These are phyloP conservation scores for Grus americana DNA, from an alignment of 2,113 vertebrate species.

Conservation along the genomic window DNA sequence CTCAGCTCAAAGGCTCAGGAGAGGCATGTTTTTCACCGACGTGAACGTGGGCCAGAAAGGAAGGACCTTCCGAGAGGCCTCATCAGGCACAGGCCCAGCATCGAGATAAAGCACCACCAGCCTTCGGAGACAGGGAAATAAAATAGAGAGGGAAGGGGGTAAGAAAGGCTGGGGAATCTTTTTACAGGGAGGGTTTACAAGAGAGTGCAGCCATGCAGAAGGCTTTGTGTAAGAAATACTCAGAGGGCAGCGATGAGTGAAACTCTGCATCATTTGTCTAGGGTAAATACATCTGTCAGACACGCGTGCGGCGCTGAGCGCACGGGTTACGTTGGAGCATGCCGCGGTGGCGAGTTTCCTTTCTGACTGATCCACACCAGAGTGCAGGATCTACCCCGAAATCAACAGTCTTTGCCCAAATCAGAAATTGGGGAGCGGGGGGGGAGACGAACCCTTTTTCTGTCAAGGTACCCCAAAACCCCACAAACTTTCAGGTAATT, in stretches of 20 bases:
- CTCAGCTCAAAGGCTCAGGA: constrained; percentile 34
- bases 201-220: not conserved
- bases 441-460: not conserved
- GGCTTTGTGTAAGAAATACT: fast-evolving
- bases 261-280: not conserved
- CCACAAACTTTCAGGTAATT: not conserved
- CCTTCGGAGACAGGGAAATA: not conserved
- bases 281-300: not conserved
- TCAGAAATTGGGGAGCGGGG: fast-evolving
- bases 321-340: not conserved
- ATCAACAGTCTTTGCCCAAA: not conserved
- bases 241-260: not conserved
- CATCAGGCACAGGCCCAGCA: constrained; percentile 44
- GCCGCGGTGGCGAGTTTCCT: not conserved
- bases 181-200: not conserved
- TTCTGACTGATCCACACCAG: not conserved
- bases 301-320: not conserved
- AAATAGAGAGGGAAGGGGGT: not conserved
- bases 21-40: constrained; percentile 11
- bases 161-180: not conserved
- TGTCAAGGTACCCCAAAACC: not conserved
- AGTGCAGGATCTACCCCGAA: not conserved
- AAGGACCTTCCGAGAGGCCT: constrained; percentile 64
- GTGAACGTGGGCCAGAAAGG: constrained; percentile 58
- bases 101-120: constrained; percentile 57